These are phyloP conservation scores for Magallana gigas DNA, from an alignment of 1,140 invertebrate species.

Conservation along the genomic window DNA sequence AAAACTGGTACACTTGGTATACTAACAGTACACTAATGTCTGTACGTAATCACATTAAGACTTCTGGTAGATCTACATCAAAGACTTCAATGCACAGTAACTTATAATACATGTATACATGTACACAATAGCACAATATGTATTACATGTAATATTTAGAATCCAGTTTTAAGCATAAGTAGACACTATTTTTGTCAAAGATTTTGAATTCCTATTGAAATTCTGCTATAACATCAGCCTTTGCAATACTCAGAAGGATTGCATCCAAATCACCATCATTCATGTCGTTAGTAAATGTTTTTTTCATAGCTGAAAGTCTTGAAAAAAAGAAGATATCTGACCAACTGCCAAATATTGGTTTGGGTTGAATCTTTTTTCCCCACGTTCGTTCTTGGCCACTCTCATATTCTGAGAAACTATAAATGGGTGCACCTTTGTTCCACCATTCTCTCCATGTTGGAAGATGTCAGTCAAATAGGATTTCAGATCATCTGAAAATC, in stretches of 20 bases:
- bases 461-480: conserved; percentile 30
- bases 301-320: too few relatives aligned
- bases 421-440: conserved; percentile 25
- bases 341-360: conserved; percentile 17
- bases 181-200: too few relatives aligned
- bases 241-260: background rate
- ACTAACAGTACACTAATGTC: too few relatives aligned
- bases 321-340: too few relatives aligned
- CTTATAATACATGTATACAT: too few relatives aligned
- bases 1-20: too few relatives aligned
- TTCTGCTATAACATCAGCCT: background rate
- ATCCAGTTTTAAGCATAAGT: too few relatives aligned
- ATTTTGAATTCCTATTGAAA: background rate
- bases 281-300: background rate
- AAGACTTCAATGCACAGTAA: too few relatives aligned
- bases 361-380: conserved; percentile 20
- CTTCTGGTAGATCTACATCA: too few relatives aligned
- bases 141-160: too few relatives aligned
- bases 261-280: conserved; percentile 24
- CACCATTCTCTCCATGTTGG: conserved; percentile 27
- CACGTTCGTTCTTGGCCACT: conserved; percentile 17
- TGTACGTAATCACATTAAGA: too few relatives aligned
- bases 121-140: too few relatives aligned
- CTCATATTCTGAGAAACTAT: conserved; percentile 40
- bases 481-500: conserved; percentile 28